phyloP scores from a whole-genome alignment of 2,113 vertebrate species.

The Etheostoma spectabile region DNA sequence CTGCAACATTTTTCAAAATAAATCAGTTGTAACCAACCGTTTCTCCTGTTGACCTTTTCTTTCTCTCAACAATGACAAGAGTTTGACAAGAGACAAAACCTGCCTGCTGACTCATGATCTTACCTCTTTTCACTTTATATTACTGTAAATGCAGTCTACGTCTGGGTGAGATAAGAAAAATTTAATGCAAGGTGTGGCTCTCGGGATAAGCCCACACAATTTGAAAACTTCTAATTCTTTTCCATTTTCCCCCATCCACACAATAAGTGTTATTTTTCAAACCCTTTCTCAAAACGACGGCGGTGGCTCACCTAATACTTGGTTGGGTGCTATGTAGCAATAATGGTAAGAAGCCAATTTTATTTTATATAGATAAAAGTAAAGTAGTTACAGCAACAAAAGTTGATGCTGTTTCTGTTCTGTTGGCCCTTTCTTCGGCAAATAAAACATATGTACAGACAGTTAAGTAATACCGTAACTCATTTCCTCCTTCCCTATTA shows the following conservation, averaged over 20 bases:
- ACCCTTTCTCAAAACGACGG: neutral
- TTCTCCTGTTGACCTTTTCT: neutral
- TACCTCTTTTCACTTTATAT: neutral
- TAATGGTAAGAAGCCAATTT: neutral
- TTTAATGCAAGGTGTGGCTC: neutral
- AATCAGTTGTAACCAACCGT: neutral
- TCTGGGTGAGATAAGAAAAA: neutral
- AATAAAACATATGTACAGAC: too few relatives aligned
- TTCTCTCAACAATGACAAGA: neutral
- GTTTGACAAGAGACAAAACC: neutral
- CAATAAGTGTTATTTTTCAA: neutral
- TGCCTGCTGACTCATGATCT: conserved; percentile 9
- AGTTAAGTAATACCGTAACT: neutral
- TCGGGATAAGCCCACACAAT: neutral
- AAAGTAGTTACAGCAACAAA: neutral
- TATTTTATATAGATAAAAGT: neutral
- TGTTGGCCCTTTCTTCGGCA: too few relatives aligned
- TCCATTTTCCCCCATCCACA: neutral
- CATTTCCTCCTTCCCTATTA: neutral
- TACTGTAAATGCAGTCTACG: neutral
- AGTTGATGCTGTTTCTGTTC: neutral
- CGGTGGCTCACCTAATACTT: neutral
- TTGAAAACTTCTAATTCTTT: neutral
- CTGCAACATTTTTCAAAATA: neutral
- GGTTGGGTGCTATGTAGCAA: neutral